Evolutionary conservation across 2,888 invertebrate genomes (phyloP).

Genomic region (Heliconius ethilla): DNA sequence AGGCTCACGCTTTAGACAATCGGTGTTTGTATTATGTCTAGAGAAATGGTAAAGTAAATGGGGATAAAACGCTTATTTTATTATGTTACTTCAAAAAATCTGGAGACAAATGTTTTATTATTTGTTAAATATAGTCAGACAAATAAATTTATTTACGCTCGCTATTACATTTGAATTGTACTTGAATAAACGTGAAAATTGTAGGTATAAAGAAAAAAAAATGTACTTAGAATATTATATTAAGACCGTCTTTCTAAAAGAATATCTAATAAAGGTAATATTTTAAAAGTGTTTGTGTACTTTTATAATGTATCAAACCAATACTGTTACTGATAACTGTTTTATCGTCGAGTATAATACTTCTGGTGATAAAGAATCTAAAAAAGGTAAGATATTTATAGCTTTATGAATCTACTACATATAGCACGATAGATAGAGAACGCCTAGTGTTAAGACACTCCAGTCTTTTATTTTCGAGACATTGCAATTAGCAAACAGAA

Average conservation of each 20-base stretch:
- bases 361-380: neutral
- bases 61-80: neutral
- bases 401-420: neutral
- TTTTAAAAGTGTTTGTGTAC: neutral
- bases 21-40: neutral
- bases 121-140: neutral
- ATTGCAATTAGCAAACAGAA: neutral
- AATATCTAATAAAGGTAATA: neutral
- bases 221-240: too few species aligned
- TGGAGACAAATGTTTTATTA: neutral
- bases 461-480: neutral
- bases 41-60: constrained; percentile 13
- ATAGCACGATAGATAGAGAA: neutral
- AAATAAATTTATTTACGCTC: neutral
- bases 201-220: too few species aligned
- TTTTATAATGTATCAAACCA: neutral
- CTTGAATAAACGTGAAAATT: too few species aligned
- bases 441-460: neutral
- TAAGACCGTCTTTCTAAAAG: neutral
- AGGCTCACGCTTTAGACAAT: too few species aligned
- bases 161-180: neutral
- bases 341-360: neutral
- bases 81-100: neutral
- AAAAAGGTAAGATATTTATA: neutral
- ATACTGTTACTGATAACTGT: neutral